phyloP scores from a whole-genome alignment of 2,888 invertebrate species.

The Rhagophthalmus giganteus region DNA sequence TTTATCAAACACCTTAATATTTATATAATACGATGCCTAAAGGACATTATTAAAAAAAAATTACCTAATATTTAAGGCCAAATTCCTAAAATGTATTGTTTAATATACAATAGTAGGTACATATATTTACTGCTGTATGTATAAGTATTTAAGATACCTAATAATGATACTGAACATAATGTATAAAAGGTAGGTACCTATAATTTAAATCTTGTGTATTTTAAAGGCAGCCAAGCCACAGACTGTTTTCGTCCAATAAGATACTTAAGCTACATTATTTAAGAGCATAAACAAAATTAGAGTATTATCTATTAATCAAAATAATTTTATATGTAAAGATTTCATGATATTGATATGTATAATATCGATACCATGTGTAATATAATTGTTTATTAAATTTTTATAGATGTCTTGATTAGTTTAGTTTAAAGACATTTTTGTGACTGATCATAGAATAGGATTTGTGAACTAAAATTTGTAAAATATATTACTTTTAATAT shows the following conservation, averaged over 20 bases:
- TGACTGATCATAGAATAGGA: slow-evolving; percentile 35
- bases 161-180: slow-evolving; percentile 31
- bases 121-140: slow-evolving; percentile 42
- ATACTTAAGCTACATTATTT: slow-evolving; percentile 30
- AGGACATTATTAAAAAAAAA: background rate
- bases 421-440: slow-evolving; percentile 40
- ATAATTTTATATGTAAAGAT: slow-evolving; percentile 22
- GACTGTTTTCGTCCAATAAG: slow-evolving; percentile 45
- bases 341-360: slow-evolving; percentile 37
- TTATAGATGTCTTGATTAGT: slow-evolving; percentile 49
- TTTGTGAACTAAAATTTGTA: slow-evolving; percentile 42
- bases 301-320: slow-evolving; percentile 23
- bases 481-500: slow-evolving; percentile 48
- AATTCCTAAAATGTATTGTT: slow-evolving; percentile 33
- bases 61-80: too few species aligned
- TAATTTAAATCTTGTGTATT: slow-evolving; percentile 27
- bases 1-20: too few species aligned
- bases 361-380: slow-evolving; percentile 47
- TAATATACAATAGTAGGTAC: slow-evolving; percentile 33
- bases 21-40: too few species aligned
- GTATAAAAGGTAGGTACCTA: slow-evolving; percentile 26
- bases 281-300: slow-evolving; percentile 23
- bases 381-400: slow-evolving; percentile 51
- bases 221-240: slow-evolving; percentile 23
- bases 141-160: too few species aligned